Percentiles rank a stretch among this genome's conserved stretches.
phyloP scores from a whole-genome alignment of 2,888 invertebrate species.

The Alsophila aescularia region DNA sequence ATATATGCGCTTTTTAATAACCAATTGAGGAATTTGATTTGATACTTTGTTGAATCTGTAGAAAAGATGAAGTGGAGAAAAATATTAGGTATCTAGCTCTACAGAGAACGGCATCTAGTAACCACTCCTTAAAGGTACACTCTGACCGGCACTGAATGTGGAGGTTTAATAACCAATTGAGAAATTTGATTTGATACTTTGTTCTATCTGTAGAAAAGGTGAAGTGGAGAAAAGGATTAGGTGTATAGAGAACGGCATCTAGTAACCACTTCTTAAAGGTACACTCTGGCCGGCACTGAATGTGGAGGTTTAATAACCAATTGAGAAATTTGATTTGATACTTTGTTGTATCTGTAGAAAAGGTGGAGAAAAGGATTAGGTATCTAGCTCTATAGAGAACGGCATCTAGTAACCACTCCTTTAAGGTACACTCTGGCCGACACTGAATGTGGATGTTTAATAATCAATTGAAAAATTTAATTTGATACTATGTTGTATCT shows the following conservation, averaged over 20 bases:
- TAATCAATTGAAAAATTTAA: slow-evolving; percentile 61
- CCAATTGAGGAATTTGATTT: slow-evolving; percentile 53
- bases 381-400: too few relatives aligned
- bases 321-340: slow-evolving; percentile 35
- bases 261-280: too few relatives aligned
- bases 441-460: too few relatives aligned
- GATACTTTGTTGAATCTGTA: slow-evolving; percentile 25
- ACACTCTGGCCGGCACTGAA: too few relatives aligned
- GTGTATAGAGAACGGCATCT: too few relatives aligned
- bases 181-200: slow-evolving; percentile 25
- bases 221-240: too few relatives aligned
- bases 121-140: too few relatives aligned
- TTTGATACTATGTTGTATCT: slow-evolving; percentile 26
- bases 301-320: slow-evolving; percentile 82
- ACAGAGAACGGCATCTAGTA: too few relatives aligned
- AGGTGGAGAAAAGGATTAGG: slow-evolving; percentile 16
- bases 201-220: slow-evolving; percentile 21
- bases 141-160: too few relatives aligned
- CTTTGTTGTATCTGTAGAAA: slow-evolving; percentile 26
- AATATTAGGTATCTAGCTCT: too few relatives aligned
- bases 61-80: slow-evolving; percentile 22
- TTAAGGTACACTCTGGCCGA: too few relatives aligned
- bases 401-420: too few relatives aligned
- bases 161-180: slow-evolving; percentile 78
- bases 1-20: slow-evolving; percentile 79